phyloP scores from a whole-genome alignment of 64 coral and sea anemone genomes.

The Dendronephthya gigantea region DNA sequence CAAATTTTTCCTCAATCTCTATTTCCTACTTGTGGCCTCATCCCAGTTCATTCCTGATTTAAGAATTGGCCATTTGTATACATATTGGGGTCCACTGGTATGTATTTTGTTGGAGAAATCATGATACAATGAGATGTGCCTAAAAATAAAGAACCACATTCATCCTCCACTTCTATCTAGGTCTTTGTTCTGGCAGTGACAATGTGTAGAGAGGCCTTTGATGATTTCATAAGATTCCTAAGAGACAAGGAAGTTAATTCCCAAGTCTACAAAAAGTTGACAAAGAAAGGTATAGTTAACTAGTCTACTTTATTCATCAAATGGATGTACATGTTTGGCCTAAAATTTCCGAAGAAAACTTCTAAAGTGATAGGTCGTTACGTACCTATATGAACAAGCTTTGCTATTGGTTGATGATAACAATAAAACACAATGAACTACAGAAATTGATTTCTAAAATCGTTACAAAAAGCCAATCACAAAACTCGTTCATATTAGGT shows the following conservation, averaged over 20 bases:
- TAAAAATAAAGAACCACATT: not conserved
- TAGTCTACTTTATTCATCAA: not conserved
- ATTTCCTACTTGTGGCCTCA: slow-evolving; percentile 44
- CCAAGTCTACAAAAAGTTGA: slow-evolving; percentile 59
- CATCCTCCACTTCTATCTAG: slow-evolving; percentile 2
- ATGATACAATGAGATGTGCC: not conserved
- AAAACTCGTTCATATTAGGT: too few relatives aligned
- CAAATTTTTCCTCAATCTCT: slow-evolving; percentile 91
- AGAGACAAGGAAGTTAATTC: slow-evolving; percentile 92
- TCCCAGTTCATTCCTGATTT: slow-evolving; percentile 83
- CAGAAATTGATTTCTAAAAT: too few relatives aligned
- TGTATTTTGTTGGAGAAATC: not conserved
- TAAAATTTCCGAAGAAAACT: too few relatives aligned
- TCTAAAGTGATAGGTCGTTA: too few relatives aligned
- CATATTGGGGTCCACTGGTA: slow-evolving; percentile 94
- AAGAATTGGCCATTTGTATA: slow-evolving; percentile 85
- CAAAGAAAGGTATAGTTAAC: slow-evolving; percentile 56
- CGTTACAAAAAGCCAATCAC: too few relatives aligned
- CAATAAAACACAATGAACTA: too few relatives aligned
- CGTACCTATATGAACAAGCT: too few relatives aligned
- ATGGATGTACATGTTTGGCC: not conserved
- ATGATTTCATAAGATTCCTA: slow-evolving; percentile 79
- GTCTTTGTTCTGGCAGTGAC: slow-evolving; percentile 84
- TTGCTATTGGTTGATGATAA: too few relatives aligned
- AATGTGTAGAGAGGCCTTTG: slow-evolving; percentile 91